Evolutionary conservation across 2,797 vertebrate species (phyloP).

Genomic region (Gymnocypris eckloni): DNA sequence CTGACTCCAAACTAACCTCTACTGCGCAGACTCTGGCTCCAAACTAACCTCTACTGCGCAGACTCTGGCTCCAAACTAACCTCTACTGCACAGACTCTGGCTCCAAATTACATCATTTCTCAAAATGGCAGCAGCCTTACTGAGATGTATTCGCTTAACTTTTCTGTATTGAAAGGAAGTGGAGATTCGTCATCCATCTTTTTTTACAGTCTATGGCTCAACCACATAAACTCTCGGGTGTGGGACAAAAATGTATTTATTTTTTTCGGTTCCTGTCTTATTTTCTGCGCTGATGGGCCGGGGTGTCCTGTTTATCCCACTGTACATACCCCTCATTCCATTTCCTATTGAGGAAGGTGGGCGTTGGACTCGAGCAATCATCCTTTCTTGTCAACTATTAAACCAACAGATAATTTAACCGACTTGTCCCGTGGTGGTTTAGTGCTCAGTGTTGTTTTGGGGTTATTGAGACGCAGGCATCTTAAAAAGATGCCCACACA

Average conservation of each 20-base stretch:
- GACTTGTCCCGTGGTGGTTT: background rate
- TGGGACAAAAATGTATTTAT: background rate
- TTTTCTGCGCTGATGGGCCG: background rate
- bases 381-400: background rate
- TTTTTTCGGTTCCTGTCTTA: background rate
- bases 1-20: no score
- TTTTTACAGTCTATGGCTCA: background rate
- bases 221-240: background rate
- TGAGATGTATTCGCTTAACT: no score
- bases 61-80: no score
- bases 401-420: background rate
- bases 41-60: no score
- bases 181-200: no score
- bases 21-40: no score
- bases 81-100: no score
- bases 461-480: background rate
- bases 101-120: no score
- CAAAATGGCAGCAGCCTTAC: no score
- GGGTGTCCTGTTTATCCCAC: background rate
- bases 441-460: background rate
- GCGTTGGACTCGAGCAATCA: slow-evolving; percentile 19
- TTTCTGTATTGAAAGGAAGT: no score
- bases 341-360: slow-evolving; percentile 43
- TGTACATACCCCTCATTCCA: background rate
- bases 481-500: background rate